A percentile compares a stretch with the other conserved stretches of the same genome.
Conservation (phyloP, 2,113 vertebrate genomes). For the Marcusenius ussheri region DNA sequence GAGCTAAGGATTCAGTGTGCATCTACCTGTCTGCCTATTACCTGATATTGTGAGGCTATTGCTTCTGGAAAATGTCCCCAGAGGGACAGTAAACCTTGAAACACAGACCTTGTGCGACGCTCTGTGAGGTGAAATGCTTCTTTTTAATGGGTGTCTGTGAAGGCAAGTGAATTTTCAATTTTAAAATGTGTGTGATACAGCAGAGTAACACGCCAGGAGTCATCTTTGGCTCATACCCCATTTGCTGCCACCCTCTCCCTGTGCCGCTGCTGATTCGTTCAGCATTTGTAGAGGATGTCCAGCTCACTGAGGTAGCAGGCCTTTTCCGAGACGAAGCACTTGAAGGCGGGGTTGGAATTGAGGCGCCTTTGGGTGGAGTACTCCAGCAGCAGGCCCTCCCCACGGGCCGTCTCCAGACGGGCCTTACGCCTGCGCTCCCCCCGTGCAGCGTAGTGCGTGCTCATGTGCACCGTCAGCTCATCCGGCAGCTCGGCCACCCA, state of each 20-base stretch:
- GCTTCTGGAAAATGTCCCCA: neutral
- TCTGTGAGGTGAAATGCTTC: neutral
- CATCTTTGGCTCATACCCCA: neutral
- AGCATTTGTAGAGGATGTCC: slow-evolving; percentile 69
- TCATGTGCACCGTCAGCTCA: slow-evolving; percentile 59
- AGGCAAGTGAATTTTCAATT: neutral
- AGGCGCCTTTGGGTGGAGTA: slow-evolving; percentile 61
- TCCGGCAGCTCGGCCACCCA: slow-evolving; percentile 60
- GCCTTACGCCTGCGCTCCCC: slow-evolving; percentile 51
- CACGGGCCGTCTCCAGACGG: slow-evolving; percentile 55
- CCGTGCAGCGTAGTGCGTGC: slow-evolving; percentile 54
- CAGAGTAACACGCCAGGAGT: neutral
- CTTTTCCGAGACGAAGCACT: slow-evolving; percentile 78
- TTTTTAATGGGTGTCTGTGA: neutral
- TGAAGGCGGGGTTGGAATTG: slow-evolving; percentile 52
- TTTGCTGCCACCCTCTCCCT: too few species aligned
- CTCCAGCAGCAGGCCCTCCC: slow-evolving; percentile 78
- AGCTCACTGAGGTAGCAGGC: slow-evolving; percentile 77
- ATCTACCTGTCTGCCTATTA: neutral
- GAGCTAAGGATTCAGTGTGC: neutral
- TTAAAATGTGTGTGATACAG: neutral
- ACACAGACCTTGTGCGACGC: neutral
- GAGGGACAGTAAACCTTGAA: neutral
- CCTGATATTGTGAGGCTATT: neutral
- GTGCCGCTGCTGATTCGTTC: slow-evolving; percentile 11